A percentile compares a stretch with the other conserved stretches of the same genome.
These are phyloP conservation scores for Oncorhynchus kisutch DNA, from an alignment of 2,113 vertebrate species.

Conservation along the genomic window DNA sequence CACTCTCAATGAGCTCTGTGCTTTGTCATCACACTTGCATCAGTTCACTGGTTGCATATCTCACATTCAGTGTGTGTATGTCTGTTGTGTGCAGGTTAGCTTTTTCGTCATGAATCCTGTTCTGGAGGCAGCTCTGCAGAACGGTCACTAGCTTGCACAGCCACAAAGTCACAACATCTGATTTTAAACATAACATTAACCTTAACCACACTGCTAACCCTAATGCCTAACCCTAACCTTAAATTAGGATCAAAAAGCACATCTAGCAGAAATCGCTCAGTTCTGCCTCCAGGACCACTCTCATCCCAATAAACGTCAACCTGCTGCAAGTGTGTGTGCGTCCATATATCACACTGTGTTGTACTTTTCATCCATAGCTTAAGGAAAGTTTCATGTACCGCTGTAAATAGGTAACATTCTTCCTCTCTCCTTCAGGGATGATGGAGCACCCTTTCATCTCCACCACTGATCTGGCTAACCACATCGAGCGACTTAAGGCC, in stretches of 20 bases:
- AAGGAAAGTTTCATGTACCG: not conserved
- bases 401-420: not conserved
- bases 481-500: conserved; percentile 89
- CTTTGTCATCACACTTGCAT: conserved; percentile 34
- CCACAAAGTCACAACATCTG: too few relatives aligned
- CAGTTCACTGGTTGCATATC: conserved; percentile 14
- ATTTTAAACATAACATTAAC: too few relatives aligned
- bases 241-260: too few relatives aligned
- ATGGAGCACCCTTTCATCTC: conserved; percentile 85
- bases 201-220: too few relatives aligned
- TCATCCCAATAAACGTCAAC: too few relatives aligned
- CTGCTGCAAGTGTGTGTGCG: not conserved
- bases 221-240: too few relatives aligned
- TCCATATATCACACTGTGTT: not conserved
- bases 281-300: too few relatives aligned
- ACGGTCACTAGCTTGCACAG: too few relatives aligned
- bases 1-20: conserved; percentile 9
- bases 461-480: conserved; percentile 83
- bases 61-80: not conserved
- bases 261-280: too few relatives aligned
- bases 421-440: conserved; percentile 76
- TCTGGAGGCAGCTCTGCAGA: too few relatives aligned
- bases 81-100: conserved; percentile 6
- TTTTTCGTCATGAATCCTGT: too few relatives aligned
- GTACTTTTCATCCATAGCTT: too few relatives aligned